phyloP scores from a whole-genome alignment of 2,113 vertebrate species.

The Lucifuga dentata region DNA sequence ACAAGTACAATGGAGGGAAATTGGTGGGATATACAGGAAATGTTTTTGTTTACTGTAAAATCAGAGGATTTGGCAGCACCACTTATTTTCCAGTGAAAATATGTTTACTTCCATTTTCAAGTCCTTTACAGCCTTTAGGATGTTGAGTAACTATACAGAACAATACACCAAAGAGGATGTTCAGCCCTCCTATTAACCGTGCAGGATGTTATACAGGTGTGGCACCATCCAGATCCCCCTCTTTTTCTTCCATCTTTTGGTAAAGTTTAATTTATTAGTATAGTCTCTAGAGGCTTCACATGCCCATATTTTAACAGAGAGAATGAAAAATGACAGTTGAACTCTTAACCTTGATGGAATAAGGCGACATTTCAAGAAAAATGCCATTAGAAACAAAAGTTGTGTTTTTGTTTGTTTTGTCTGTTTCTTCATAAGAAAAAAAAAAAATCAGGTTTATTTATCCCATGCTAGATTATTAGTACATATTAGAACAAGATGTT shows the following conservation, averaged over 20 bases:
- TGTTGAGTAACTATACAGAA: conserved; percentile 45
- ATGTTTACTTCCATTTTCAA: conserved; percentile 27
- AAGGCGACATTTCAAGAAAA: too few relatives aligned
- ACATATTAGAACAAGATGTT: too few relatives aligned
- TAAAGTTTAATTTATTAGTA: not conserved
- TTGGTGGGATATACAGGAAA: conserved; percentile 58
- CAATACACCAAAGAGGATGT: conserved; percentile 52
- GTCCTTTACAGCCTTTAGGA: conserved; percentile 34
- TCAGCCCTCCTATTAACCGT: not conserved
- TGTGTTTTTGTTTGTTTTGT: too few relatives aligned
- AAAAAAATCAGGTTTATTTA: too few relatives aligned
- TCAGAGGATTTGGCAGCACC: conserved; percentile 34
- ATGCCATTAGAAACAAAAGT: too few relatives aligned
- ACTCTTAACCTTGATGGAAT: too few relatives aligned
- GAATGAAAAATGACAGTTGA: too few relatives aligned
- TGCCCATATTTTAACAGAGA: not conserved
- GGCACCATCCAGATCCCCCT: conserved; percentile 9
- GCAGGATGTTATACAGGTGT: conserved; percentile 25
- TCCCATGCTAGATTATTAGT: too few relatives aligned
- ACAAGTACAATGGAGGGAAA: conserved; percentile 77
- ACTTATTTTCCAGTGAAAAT: conserved; percentile 42
- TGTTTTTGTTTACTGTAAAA: conserved; percentile 72
- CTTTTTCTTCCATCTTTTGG: not conserved
- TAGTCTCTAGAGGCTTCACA: not conserved
- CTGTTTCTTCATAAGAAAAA: too few relatives aligned